phyloP scores from a whole-genome alignment of 2,888 invertebrate species.

The Quadroppia sp. region DNA sequence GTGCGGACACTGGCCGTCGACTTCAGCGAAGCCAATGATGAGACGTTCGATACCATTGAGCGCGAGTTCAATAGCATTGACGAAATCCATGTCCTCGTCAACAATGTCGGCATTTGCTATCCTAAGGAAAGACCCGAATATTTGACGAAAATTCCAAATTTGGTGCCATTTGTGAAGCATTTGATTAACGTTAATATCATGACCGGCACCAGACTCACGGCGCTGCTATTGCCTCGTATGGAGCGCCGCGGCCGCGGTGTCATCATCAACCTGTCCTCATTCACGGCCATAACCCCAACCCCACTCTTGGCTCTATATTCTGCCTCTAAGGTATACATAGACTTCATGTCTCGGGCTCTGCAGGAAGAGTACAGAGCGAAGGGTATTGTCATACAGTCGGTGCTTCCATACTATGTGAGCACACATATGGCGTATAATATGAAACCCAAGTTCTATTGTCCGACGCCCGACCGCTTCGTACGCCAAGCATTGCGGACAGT shows the following conservation, averaged over 20 bases:
- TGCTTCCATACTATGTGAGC: conserved; percentile 54
- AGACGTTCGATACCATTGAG: conserved; percentile 40
- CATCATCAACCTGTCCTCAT: conserved; percentile 85
- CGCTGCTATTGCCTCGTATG: conserved; percentile 73
- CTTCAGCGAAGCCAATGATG: conserved; percentile 39
- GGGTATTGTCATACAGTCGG: conserved; percentile 51
- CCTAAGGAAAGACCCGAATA: conserved; percentile 68
- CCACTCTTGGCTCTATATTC: conserved; percentile 84
- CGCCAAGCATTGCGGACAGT: conserved; percentile 51
- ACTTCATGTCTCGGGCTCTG: conserved; percentile 52
- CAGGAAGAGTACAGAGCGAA: conserved; percentile 52
- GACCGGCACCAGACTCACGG: conserved; percentile 76
- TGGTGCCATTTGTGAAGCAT: conserved; percentile 62
- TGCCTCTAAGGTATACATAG: conserved; percentile 67
- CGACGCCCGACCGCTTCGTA: conserved; percentile 51
- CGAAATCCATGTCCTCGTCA: conserved; percentile 52
- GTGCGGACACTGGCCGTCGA: conserved; percentile 33
- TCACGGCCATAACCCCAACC: conserved; percentile 76
- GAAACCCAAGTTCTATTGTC: conserved; percentile 49
- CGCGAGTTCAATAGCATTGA: conserved; percentile 25
- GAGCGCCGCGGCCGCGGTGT: conserved; percentile 66
- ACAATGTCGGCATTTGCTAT: conserved; percentile 84
- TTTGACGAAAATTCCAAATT: conserved; percentile 66
- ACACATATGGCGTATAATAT: conserved; percentile 52
- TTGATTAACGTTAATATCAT: conserved; percentile 80